Evolutionary conservation across 2,888 invertebrate genomes (phyloP).

Genomic region (Scaptomyza caliginosa): DNA sequence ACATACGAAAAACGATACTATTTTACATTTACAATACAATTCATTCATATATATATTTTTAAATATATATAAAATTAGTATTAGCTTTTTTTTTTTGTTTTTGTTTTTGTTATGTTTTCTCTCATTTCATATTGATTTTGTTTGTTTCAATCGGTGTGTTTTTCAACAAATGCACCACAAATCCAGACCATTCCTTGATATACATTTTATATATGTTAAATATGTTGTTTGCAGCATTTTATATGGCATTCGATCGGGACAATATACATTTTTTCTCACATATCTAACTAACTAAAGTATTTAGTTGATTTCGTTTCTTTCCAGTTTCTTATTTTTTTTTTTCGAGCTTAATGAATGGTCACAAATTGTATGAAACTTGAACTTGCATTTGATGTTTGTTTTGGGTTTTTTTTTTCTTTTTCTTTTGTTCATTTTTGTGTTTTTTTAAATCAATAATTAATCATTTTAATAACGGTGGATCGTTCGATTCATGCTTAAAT

Average conservation of each 20-base stretch:
- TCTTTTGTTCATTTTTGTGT: constrained; percentile 30
- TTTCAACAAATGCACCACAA: constrained; percentile 16
- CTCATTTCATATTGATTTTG: constrained; percentile 25
- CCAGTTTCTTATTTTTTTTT: no score
- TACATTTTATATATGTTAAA: constrained; percentile 1
- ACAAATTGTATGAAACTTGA: background rate
- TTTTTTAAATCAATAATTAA: constrained; percentile 60
- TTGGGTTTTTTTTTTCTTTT: constrained; percentile 28
- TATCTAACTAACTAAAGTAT: no score
- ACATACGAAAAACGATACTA: constrained; percentile 60
- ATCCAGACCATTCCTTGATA: constrained; percentile 1
- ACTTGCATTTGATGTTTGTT: constrained; percentile 32
- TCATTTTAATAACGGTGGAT: constrained; percentile 82
- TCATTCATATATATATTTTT: constrained; percentile 47
- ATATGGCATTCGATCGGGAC: constrained; percentile 41
- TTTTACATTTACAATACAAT: constrained; percentile 58
- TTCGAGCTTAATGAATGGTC: background rate
- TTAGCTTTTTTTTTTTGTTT: constrained; percentile 26
- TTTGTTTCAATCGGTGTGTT: constrained; percentile 19
- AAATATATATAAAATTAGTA: constrained; percentile 48
- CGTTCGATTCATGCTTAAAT: constrained; percentile 79
- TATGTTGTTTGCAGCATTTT: constrained; percentile 15
- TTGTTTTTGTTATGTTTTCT: constrained; percentile 4
- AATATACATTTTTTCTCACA: background rate
- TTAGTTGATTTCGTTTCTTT: no score